A percentile compares a stretch with the other conserved stretches of the same genome.
These are phyloP conservation scores for Andricus grossulariae DNA, from an alignment of 1,140 invertebrate genomes.

Conservation along the genomic window DNA sequence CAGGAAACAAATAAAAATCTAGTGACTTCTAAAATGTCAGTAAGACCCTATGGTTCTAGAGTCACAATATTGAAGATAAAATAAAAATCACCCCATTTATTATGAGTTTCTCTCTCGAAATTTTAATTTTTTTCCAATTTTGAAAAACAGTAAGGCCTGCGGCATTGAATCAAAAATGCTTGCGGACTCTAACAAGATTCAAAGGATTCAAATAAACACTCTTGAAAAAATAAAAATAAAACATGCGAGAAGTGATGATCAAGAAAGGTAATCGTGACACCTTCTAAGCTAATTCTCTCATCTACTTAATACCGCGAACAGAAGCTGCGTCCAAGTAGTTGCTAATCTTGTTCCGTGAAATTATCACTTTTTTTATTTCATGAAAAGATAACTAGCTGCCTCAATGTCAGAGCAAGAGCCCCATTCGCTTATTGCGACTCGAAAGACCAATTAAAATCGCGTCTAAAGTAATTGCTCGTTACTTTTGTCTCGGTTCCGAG, in stretches of 20 bases:
- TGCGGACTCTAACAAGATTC: too few species aligned
- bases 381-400: conserved; percentile 6
- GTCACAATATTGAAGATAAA: too few species aligned
- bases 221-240: too few species aligned
- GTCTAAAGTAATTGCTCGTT: conserved; percentile 27
- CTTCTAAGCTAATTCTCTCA: neutral
- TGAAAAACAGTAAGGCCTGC: too few species aligned
- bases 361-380: conserved; percentile 19
- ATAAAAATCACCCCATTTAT: too few species aligned
- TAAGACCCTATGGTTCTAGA: too few species aligned
- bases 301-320: neutral
- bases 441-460: conserved; percentile 24
- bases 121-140: too few species aligned
- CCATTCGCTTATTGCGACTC: conserved; percentile 24
- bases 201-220: too few species aligned
- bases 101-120: too few species aligned
- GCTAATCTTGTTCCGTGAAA: conserved; percentile 10
- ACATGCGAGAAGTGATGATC: neutral
- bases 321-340: neutral
- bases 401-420: neutral
- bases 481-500: conserved; percentile 10
- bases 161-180: too few species aligned
- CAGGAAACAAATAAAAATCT: too few species aligned
- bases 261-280: neutral
- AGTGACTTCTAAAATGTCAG: too few species aligned